These are phyloP conservation scores for Lasioglossum albipes DNA, from an alignment of 1,140 invertebrate species.

Conservation along the genomic window DNA sequence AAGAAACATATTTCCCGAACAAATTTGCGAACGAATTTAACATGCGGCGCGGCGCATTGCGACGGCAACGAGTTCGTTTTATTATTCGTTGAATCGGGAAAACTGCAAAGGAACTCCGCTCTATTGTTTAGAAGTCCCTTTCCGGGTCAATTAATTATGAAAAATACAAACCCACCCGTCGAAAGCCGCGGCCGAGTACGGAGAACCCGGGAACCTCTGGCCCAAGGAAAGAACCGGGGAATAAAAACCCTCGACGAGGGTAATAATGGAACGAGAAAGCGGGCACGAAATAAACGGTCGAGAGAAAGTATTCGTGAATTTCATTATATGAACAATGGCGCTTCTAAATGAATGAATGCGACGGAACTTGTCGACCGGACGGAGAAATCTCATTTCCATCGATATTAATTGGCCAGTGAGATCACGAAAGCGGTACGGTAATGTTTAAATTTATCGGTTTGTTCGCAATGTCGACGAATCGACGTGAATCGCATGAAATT, in stretches of 20 bases:
- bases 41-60: neutral
- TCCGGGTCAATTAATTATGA: constrained; percentile 39
- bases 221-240: constrained; percentile 25
- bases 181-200: neutral
- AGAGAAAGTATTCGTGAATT: constrained; percentile 42
- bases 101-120: constrained; percentile 6
- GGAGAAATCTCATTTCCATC: neutral
- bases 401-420: neutral
- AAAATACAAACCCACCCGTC: constrained; percentile 20
- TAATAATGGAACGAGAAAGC: constrained; percentile 31
- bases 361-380: constrained; percentile 21
- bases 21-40: too few relatives aligned
- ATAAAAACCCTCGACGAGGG: constrained; percentile 43
- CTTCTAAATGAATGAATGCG: constrained; percentile 23
- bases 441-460: too few relatives aligned
- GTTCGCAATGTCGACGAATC: too few relatives aligned
- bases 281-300: constrained; percentile 27
- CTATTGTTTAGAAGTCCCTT: constrained; percentile 26
- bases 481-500: too few relatives aligned
- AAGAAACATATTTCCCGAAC: neutral
- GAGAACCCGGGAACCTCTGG: neutral
- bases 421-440: neutral
- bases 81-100: constrained; percentile 19
- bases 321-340: constrained; percentile 43
- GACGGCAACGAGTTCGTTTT: constrained; percentile 1